Evolutionary conservation across 2,888 invertebrate genomes (phyloP).

Genomic region (Cryptocephalus primarius): DNA sequence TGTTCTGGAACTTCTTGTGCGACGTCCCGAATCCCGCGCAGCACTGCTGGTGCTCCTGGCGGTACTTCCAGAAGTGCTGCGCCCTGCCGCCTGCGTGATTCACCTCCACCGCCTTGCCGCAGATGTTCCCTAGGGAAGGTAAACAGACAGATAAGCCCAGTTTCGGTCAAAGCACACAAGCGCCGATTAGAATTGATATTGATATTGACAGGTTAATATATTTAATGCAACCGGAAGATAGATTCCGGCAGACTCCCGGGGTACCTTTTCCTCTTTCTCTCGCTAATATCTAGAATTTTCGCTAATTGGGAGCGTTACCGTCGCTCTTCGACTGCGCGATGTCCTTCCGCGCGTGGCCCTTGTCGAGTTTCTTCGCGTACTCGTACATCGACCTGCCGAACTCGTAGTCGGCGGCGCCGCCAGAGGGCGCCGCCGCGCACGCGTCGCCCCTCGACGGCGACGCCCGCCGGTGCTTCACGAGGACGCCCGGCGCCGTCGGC

Average conservation of each 20-base stretch:
- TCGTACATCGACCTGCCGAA: slow-evolving; percentile 26
- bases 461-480: slow-evolving; percentile 2
- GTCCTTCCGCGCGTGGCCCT: slow-evolving; percentile 9
- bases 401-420: slow-evolving; percentile 15
- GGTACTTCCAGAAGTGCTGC: slow-evolving; percentile 20
- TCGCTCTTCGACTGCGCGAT: slow-evolving; percentile 28
- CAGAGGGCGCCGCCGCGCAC: slow-evolving; percentile 1
- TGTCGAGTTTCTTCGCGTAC: slow-evolving; percentile 23
- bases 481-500: slow-evolving; percentile 7
- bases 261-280: too few relatives aligned
- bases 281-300: too few relatives aligned
- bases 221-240: too few relatives aligned
- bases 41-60: slow-evolving; percentile 36
- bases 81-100: slow-evolving; percentile 23
- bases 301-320: slow-evolving; percentile 13
- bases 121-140: slow-evolving; percentile 5
- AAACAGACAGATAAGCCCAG: too few relatives aligned
- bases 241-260: too few relatives aligned
- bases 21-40: slow-evolving; percentile 39
- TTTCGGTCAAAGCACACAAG: too few relatives aligned
- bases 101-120: slow-evolving; percentile 14
- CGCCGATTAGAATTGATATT: too few relatives aligned
- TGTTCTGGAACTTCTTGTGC: slow-evolving; percentile 36
- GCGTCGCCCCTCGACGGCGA: background rate
- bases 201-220: too few relatives aligned